Evolutionary conservation across 2,113 vertebrate species (phyloP).

Genomic region (Saguinus imperator): DNA sequence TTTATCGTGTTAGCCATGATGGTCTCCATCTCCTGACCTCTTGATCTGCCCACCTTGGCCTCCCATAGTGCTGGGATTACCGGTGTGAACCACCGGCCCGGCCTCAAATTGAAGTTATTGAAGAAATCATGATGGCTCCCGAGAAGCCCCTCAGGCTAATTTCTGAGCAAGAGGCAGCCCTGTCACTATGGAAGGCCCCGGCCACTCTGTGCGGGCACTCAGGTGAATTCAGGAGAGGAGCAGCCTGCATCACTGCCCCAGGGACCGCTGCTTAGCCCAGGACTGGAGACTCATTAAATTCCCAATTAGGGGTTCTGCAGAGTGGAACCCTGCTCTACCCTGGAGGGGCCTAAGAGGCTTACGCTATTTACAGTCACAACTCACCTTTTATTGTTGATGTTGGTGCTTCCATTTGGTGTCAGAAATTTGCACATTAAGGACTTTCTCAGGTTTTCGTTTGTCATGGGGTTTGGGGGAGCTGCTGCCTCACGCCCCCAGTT

Average conservation of each 20-base stretch:
- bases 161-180: background rate
- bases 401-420: background rate
- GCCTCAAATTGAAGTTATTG: background rate
- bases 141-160: background rate
- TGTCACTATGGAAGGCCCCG: background rate
- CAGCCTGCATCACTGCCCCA: rapidly evolving
- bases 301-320: background rate
- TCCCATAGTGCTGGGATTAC: too few species aligned
- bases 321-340: background rate
- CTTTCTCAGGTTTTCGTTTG: background rate
- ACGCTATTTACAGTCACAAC: background rate
- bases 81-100: too few species aligned
- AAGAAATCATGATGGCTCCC: background rate
- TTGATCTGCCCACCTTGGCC: too few species aligned
- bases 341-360: background rate
- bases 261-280: too few species aligned
- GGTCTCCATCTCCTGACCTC: too few species aligned
- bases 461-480: background rate
- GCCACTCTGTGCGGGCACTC: background rate
- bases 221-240: background rate
- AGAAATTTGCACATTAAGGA: background rate
- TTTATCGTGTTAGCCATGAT: too few species aligned
- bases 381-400: background rate
- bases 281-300: background rate
- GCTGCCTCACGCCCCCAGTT: rapidly evolving